Conservation (phyloP, 2,113 vertebrate species). For the Cariama cristata region DNA sequence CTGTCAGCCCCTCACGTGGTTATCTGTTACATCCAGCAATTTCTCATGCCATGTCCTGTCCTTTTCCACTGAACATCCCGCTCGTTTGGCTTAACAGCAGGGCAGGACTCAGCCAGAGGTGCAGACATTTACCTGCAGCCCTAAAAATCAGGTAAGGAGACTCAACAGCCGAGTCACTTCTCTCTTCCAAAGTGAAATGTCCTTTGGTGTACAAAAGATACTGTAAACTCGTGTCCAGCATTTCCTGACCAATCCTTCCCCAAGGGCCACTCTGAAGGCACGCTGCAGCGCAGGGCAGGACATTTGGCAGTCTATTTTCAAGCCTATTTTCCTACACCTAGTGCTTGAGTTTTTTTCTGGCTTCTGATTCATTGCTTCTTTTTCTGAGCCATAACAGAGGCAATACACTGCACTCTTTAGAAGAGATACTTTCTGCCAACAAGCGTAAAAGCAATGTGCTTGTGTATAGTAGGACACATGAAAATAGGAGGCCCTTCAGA, state of each 20-base stretch:
- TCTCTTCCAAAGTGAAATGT: neutral
- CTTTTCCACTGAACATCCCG: neutral
- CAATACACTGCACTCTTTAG: neutral
- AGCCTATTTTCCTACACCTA: conserved; percentile 30
- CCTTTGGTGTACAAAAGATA: conserved; percentile 15
- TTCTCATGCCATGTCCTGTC: rapidly evolving
- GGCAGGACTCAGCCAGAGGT: neutral
- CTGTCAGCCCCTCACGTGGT: neutral
- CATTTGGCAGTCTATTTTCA: conserved; percentile 29
- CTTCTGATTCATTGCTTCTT: neutral
- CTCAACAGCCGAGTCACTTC: neutral
- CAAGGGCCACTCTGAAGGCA: conserved; percentile 15
- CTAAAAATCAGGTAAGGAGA: neutral
- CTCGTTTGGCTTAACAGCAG: rapidly evolving
- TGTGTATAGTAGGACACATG: neutral
- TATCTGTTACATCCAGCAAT: neutral
- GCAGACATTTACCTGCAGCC: neutral
- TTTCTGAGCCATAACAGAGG: neutral
- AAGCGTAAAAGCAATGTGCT: neutral
- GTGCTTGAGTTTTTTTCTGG: neutral
- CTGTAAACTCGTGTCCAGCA: neutral
- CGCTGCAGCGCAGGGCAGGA: neutral
- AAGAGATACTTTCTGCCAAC: neutral
- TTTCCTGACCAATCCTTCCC: conserved; percentile 47
- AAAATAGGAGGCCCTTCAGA: neutral